These are phyloP conservation scores for Aphodius granarius DNA, from an alignment of 2,888 invertebrate species.

Conservation along the genomic window DNA sequence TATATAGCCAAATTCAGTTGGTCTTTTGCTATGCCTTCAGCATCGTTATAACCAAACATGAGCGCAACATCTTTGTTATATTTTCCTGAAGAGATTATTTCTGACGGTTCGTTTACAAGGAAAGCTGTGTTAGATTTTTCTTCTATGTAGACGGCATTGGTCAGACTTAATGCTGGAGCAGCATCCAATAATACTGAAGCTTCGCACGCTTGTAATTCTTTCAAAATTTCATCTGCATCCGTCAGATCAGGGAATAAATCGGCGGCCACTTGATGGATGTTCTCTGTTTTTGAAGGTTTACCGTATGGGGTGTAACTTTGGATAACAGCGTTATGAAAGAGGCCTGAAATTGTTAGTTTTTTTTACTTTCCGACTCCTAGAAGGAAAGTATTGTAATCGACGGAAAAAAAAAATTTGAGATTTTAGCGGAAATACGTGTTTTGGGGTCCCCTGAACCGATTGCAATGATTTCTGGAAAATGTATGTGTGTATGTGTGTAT, in stretches of 20 bases:
- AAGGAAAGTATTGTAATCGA: too few relatives aligned
- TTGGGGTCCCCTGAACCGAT: too few relatives aligned
- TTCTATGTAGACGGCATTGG: constrained; percentile 16
- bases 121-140: constrained; percentile 27
- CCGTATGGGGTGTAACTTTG: background rate
- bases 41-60: constrained; percentile 30
- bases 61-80: constrained; percentile 27
- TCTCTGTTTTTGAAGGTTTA: background rate
- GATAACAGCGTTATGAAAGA: background rate
- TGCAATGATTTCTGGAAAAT: too few relatives aligned
- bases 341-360: too few relatives aligned
- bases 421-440: too few relatives aligned
- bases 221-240: background rate
- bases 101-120: constrained; percentile 19
- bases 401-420: too few relatives aligned
- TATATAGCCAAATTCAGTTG: constrained; percentile 9
- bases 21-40: constrained; percentile 28
- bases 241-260: background rate
- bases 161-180: constrained; percentile 41
- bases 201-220: background rate
- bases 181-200: constrained; percentile 34
- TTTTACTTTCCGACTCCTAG: too few relatives aligned
- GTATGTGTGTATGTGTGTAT: too few relatives aligned
- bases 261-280: background rate
- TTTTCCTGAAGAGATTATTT: constrained; percentile 25